These are phyloP conservation scores for Gadus macrocephalus DNA, from an alignment of 2,113 vertebrate genomes.

Conservation along the genomic window DNA sequence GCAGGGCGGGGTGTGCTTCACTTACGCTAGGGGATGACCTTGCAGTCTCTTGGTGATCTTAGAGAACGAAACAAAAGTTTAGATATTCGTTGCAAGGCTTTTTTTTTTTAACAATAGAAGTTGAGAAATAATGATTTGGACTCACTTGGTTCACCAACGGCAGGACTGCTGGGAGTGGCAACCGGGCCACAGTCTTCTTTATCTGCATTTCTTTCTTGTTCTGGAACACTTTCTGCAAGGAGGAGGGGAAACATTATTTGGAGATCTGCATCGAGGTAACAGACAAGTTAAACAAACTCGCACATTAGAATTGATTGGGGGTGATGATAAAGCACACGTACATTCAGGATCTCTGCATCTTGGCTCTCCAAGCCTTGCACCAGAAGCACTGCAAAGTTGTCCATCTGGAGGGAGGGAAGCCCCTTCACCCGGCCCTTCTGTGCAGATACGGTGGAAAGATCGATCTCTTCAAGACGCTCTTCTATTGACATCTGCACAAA, in stretches of 20 bases:
- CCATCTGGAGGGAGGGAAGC: constrained; percentile 78
- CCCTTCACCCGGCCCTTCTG: constrained; percentile 70
- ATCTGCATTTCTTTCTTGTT: constrained; percentile 83
- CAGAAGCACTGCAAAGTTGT: constrained; percentile 87
- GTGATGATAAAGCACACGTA: constrained; percentile 61
- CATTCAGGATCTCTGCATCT: constrained; percentile 85
- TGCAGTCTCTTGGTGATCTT: constrained; percentile 90
- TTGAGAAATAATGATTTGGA: background rate
- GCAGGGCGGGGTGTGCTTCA: background rate
- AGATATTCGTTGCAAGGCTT: too few relatives aligned
- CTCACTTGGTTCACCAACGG: constrained; percentile 88
- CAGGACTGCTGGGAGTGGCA: constrained; percentile 87
- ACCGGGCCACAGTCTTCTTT: constrained; percentile 88
- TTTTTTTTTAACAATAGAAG: background rate
- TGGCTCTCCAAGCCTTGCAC: constrained; percentile 94
- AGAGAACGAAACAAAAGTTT: constrained; percentile 1
- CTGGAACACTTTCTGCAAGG: constrained; percentile 89
- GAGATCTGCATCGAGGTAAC: too few relatives aligned
- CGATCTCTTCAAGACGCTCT: constrained; percentile 85
- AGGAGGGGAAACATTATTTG: background rate
- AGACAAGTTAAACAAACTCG: too few relatives aligned
- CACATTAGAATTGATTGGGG: too few relatives aligned
- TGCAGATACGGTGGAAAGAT: constrained; percentile 63
- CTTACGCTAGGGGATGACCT: constrained; percentile 89
- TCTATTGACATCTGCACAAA: constrained; percentile 82